Base-by-base conservation (phyloP, 2,888 invertebrate species). In the Erannis defoliaria region DNA sequence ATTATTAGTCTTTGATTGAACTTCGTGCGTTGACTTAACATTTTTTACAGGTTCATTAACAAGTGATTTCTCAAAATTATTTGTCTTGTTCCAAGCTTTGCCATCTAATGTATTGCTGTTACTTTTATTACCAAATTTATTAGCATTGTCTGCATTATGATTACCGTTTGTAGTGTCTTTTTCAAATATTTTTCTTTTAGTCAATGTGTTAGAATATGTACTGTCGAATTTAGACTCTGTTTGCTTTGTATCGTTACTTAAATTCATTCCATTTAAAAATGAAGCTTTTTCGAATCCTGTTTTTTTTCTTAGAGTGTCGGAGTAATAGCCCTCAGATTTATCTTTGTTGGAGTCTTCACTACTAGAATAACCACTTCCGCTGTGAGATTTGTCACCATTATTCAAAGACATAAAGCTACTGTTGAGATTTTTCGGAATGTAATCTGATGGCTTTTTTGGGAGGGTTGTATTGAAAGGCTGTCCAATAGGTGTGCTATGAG, bases 121-220 rank as follows among this genome's bases (percentile, higher is more conserved):
- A 59, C 61, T 69, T 64, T 81, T 82, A n/a, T 83, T 78, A 21
- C 62, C 73, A 49, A 64, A 35, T 74, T 79, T 85, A 50, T 59
- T 57, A 9, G 62, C 53, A 62, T 70, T 77, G 26, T 80, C 78
- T 49, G 65, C 56, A 59, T 70, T 63, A 63, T 56, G 72, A 56
- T 72, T 75, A 12, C 76, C 75, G 48, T 75, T 81, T 19, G 74
- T 55, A 9, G 73, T 64, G 16, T 86, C 85, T 29, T 75, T 88
- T 78, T 92, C 90, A 69, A 91, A 90, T 21, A 90, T 63, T 75
- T 86, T 90, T 74, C 84, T 84, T 77, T 89, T 93, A 58, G 78
- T 89, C 51, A 90, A 71, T 2, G 90, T 91, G 66, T 89, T 90
- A 9, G 85, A 88, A 70, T 70, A 83, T 62, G 72, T 83, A n/a